Evolutionary conservation across 2,888 invertebrate genomes (phyloP).

Genomic region (Coremacera marginata): DNA sequence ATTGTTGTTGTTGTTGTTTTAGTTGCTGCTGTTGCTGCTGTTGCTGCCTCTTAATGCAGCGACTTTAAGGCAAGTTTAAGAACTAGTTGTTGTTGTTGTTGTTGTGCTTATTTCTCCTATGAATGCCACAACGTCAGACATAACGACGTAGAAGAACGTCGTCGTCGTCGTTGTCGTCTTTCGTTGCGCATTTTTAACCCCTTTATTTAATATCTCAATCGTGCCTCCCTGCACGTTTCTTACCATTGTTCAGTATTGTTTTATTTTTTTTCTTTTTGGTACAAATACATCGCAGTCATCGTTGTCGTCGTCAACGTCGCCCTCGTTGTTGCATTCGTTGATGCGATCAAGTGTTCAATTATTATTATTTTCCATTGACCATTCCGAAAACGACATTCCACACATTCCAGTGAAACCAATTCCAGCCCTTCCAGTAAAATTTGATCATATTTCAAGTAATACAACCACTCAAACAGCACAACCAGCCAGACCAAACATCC

Average conservation of each 20-base stretch:
- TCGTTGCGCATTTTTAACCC: not conserved
- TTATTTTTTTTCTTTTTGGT: conserved; percentile 38
- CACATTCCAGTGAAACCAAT: conserved; percentile 63
- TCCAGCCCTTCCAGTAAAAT: conserved; percentile 52
- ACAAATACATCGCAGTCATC: conserved; percentile 29
- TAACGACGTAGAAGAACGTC: not conserved
- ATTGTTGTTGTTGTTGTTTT: not conserved
- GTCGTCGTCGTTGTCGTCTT: not conserved
- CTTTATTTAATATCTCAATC: not conserved
- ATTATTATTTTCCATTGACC: conserved; percentile 57
- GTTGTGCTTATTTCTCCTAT: not conserved
- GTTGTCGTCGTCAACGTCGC: not conserved
- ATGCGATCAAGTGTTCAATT: conserved; percentile 39
- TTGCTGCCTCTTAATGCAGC: conserved; percentile 3
- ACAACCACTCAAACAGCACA: not conserved
- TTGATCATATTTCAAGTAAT: not conserved
- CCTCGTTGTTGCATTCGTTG: conserved; percentile 32
- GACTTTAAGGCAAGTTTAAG: not conserved
- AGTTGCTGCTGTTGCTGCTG: not conserved
- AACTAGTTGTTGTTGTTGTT: conserved; percentile 12
- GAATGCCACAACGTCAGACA: not conserved
- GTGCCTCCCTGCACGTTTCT: not conserved
- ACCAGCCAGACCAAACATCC: not conserved
- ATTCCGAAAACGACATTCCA: conserved; percentile 62
- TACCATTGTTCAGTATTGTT: conserved; percentile 39